A percentile compares a stretch with the other conserved stretches of the same genome.
phyloP scores from a whole-genome alignment of 2,797 vertebrate genomes.

The Enteromius fasciolatus region DNA sequence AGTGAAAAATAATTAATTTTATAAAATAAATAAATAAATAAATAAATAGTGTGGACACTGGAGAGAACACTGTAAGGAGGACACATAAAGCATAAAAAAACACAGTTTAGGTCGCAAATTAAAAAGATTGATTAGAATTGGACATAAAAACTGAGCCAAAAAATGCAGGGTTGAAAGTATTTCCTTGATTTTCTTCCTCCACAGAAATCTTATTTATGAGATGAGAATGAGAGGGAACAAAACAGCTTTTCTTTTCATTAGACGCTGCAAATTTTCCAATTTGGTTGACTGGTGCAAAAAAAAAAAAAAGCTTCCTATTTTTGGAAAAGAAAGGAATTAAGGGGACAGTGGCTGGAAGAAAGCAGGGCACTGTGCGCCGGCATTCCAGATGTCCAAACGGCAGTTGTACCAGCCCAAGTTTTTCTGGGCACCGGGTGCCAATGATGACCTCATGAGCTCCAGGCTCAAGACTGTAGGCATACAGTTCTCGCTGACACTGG shows the following conservation, averaged over 20 bases:
- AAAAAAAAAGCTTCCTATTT: conserved; percentile 80
- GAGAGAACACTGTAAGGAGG: not conserved
- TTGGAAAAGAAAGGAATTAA: conserved; percentile 81
- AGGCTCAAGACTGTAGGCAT: conserved; percentile 86
- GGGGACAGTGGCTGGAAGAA: conserved; percentile 80
- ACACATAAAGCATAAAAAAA: conserved; percentile 32
- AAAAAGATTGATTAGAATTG: not conserved
- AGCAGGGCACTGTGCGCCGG: conserved; percentile 84
- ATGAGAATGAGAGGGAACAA: conserved; percentile 81
- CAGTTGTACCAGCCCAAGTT: conserved; percentile 86
- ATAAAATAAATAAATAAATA: not conserved
- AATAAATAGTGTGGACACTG: not conserved
- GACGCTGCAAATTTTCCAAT: conserved; percentile 84
- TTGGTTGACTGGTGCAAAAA: conserved; percentile 77
- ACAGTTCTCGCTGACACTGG: conserved; percentile 83
- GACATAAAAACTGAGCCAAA: conserved; percentile 74
- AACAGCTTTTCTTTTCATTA: conserved; percentile 88
- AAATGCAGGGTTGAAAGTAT: conserved; percentile 66
- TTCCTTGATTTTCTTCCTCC: conserved; percentile 73
- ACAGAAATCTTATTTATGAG: conserved; percentile 79
- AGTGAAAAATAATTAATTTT: conserved; percentile 40
- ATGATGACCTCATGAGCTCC: conserved; percentile 91
- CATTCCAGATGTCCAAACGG: conserved; percentile 92
- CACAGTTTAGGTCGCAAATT: not conserved
- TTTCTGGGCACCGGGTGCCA: conserved; percentile 81